Percentiles rank a stretch among this genome's conserved stretches.
phyloP scores from a whole-genome alignment of 1,140 invertebrate genomes.

The Colletes latitarsis region DNA sequence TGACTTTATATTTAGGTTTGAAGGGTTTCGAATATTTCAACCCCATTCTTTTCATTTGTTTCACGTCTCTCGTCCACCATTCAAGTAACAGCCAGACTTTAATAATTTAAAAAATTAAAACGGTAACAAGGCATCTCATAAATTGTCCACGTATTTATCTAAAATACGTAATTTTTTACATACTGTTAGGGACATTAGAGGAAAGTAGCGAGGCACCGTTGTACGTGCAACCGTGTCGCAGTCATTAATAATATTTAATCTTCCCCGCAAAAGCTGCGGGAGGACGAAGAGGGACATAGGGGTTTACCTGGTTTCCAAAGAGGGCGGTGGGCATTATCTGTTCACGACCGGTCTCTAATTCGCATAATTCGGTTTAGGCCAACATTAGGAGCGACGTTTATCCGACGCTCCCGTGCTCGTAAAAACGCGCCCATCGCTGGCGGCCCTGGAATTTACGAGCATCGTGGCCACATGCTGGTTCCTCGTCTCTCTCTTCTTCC shows the following conservation, averaged over 20 bases:
- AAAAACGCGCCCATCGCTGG: constrained; percentile 54
- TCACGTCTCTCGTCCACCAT: too few relatives aligned
- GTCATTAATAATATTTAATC: constrained; percentile 62
- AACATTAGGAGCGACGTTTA: constrained; percentile 59
- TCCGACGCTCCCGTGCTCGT: constrained; percentile 45
- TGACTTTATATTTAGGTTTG: too few relatives aligned
- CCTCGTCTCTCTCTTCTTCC: not conserved
- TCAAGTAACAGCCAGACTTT: not conserved
- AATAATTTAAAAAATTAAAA: not conserved
- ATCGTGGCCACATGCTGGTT: constrained; percentile 18
- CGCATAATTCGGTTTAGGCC: constrained; percentile 64
- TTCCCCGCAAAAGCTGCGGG: constrained; percentile 26
- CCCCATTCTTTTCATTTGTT: too few relatives aligned
- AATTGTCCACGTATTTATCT: not conserved
- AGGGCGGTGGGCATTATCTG: constrained; percentile 40
- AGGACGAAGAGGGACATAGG: not conserved
- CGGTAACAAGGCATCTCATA: not conserved
- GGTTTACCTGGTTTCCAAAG: constrained; percentile 27
- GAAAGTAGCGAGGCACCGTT: not conserved
- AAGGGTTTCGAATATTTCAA: too few relatives aligned
- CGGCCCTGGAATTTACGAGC: constrained; percentile 60
- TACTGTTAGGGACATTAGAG: constrained; percentile 17
- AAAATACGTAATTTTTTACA: not conserved
- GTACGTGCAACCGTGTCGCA: constrained; percentile 9
- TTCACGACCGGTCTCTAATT: constrained; percentile 48